Base-by-base conservation (phyloP, 2,888 invertebrate species). In the Acleris literana region DNA sequence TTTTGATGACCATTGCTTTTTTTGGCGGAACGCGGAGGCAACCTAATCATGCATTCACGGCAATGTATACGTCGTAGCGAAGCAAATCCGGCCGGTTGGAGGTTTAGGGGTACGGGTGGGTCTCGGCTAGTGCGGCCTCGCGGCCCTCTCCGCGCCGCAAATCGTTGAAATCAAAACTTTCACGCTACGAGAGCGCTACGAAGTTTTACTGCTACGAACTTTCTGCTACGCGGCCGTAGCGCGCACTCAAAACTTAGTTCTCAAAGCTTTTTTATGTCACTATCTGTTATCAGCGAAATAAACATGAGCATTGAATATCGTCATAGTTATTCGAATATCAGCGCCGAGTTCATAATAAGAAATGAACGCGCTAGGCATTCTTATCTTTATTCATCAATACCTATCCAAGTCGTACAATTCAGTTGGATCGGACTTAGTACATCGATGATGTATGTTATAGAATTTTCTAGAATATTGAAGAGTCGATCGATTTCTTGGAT, bases 101-200 rank as follows among this genome's bases (percentile, higher is more conserved):
- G 29, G 29, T n/a, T 5, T 7, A 16, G 63, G 78, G 73, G 83
- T 88, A 69, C 64, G 72, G 74, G 78, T 80, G 84, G 88, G 90
- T 88, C 85, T 84, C 84, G 84, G 86, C 87, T 86, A 89, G 86
- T 81, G 81, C 87, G 88, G 88, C 86, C 87, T 88, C 86, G 83
- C 87, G 87, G 89, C 86, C 88, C 87, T 88, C 87, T 85, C 84
- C 86, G 85, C 83, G 82, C 90, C 88, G 85, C 90, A 92, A 92
- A 92, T 92, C 91, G 92, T 92, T 90, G 92, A 91, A 92, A 92
- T 92, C 92, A 92, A 92, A 92, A 92, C 92, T 92, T 92, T 92
- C 92, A 90, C 92, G 91, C 92, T 91, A 90, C 92, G 90, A 85
- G 87, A 88, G 86, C 90, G 91, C 91, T 92, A 92, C 92, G 90